Evolutionary conservation across 2,888 invertebrate species (phyloP).

Genomic region (Chloroclysta siterata): DNA sequence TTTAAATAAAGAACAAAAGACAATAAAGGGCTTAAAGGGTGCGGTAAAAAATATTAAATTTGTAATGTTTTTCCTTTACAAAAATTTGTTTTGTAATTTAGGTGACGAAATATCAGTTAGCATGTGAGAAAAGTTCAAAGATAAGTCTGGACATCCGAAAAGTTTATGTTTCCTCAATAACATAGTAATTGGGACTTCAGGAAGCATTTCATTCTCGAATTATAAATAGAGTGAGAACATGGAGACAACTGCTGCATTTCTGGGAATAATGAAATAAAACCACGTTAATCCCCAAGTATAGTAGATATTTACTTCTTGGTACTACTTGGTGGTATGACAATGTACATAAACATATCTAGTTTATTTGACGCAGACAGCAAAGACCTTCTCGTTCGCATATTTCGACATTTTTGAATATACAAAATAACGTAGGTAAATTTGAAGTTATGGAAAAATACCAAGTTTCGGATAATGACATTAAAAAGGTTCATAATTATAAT

Average conservation of each 20-base stretch:
- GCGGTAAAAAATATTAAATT: no score
- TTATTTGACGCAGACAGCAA: no score
- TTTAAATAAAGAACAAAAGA: neutral
- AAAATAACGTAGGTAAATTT: no score
- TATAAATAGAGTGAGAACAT: conserved; percentile 38
- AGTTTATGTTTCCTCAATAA: conserved; percentile 56
- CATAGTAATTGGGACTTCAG: conserved; percentile 47
- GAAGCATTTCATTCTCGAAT: conserved; percentile 36
- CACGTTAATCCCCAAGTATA: neutral
- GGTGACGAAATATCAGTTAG: conserved; percentile 25
- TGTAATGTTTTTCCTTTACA: neutral
- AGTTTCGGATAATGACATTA: no score
- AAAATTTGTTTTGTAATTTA: conserved; percentile 1
- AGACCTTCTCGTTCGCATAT: no score
- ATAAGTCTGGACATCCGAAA: conserved; percentile 41
- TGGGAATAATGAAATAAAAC: conserved; percentile 20
- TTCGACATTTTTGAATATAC: no score
- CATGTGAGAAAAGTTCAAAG: conserved; percentile 30
- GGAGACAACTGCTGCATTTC: conserved; percentile 34
- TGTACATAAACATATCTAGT: no score
- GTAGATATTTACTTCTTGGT: neutral
- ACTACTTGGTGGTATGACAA: neutral
- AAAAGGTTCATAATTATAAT: no score
- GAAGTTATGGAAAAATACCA: no score
- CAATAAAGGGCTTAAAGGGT: no score